A percentile compares a stretch with the other conserved stretches of the same genome.
Evolutionary conservation across 2,113 vertebrate genomes (phyloP).

Genomic region (Emydocephalus ijimae): DNA sequence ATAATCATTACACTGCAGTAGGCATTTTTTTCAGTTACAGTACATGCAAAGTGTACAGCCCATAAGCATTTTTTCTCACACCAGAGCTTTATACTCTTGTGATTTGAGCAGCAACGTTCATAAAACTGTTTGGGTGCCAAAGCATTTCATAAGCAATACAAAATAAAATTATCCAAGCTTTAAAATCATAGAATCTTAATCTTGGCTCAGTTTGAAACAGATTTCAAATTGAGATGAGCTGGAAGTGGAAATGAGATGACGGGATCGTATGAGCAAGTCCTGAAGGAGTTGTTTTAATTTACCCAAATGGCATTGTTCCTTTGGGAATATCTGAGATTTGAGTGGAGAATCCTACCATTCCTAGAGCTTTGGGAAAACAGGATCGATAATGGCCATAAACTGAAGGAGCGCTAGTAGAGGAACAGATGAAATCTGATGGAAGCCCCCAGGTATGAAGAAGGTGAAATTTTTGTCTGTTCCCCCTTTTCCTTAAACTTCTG

Average conservation of each 20-base stretch:
- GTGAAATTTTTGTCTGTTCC: background rate
- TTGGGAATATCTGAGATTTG: background rate
- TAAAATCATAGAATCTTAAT: slow-evolving; percentile 27
- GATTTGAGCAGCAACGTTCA: slow-evolving; percentile 43
- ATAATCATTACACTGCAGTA: slow-evolving; percentile 62
- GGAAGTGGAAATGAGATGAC: background rate
- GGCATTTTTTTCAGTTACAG: slow-evolving; percentile 71
- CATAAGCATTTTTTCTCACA: slow-evolving; percentile 69
- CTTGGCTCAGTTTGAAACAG: slow-evolving; percentile 18
- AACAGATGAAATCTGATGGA: background rate
- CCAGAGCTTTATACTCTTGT: slow-evolving; percentile 62
- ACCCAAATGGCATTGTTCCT: slow-evolving; percentile 2
- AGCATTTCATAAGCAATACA: slow-evolving; percentile 50
- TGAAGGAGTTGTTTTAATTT: background rate
- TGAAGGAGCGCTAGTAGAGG: background rate
- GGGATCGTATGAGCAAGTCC: slow-evolving; percentile 6
- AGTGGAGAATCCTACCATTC: background rate
- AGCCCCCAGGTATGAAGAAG: background rate
- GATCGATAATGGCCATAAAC: background rate
- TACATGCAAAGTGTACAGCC: slow-evolving; percentile 71
- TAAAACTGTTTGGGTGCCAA: slow-evolving; percentile 29
- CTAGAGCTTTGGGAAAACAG: background rate
- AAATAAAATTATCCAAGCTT: slow-evolving; percentile 49
- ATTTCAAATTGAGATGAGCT: background rate
- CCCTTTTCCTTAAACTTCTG: background rate